phyloP scores from a whole-genome alignment of 2,797 vertebrate species.

The Discoglossus pictus region DNA sequence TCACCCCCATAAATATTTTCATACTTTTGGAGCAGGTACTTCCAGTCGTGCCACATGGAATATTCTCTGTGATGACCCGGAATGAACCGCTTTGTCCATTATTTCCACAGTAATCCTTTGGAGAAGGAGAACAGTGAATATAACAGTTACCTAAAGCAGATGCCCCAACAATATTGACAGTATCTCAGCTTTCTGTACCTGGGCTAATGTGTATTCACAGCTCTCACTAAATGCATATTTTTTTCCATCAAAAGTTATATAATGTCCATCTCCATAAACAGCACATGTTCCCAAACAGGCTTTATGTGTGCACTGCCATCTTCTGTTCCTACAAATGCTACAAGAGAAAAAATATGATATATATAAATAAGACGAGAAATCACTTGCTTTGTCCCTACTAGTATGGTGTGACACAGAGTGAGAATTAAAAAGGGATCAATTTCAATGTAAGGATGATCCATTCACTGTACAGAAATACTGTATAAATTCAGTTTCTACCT shows the following conservation, averaged over 20 bases:
- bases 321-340: slow-evolving; percentile 78
- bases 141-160: too few relatives aligned
- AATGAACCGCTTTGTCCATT: slow-evolving; percentile 66
- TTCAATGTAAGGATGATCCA: too few relatives aligned
- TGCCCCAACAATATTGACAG: not conserved
- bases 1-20: slow-evolving; percentile 83
- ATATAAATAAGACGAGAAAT: not conserved
- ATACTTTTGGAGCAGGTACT: slow-evolving; percentile 89
- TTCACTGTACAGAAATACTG: too few relatives aligned
- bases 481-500: too few relatives aligned
- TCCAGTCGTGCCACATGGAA: slow-evolving; percentile 86
- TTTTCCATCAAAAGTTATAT: slow-evolving; percentile 86
- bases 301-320: slow-evolving; percentile 79
- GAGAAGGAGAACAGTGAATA: slow-evolving; percentile 12
- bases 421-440: too few relatives aligned
- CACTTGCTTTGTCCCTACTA: too few relatives aligned
- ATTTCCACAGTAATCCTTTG: slow-evolving; percentile 78
- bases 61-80: slow-evolving; percentile 84
- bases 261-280: slow-evolving; percentile 90
- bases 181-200: slow-evolving; percentile 68
- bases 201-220: slow-evolving; percentile 87
- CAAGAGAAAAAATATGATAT: slow-evolving; percentile 12
- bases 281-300: slow-evolving; percentile 79
- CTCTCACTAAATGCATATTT: slow-evolving; percentile 83
- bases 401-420: too few relatives aligned